phyloP scores from a whole-genome alignment of 1,140 invertebrate genomes.

The Brachionus angularis region DNA sequence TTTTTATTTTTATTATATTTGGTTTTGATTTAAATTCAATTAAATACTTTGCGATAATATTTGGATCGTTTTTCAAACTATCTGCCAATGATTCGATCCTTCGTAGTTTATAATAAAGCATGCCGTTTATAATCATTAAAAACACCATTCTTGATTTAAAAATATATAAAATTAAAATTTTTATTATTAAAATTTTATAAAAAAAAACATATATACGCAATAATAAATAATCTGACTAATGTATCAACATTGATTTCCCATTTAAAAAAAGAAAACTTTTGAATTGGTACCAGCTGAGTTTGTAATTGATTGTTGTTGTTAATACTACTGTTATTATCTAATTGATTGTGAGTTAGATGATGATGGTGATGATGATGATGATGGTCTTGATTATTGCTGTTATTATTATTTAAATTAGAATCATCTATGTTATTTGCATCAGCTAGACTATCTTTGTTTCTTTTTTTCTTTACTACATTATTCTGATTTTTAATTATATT shows the following conservation, averaged over 20 bases:
- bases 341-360: not conserved
- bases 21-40: too few species aligned
- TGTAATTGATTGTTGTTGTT: slow-evolving; percentile 2
- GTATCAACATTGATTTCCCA: slow-evolving; percentile 42
- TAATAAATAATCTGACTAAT: slow-evolving; percentile 42
- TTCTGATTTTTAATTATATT: too few species aligned
- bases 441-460: too few species aligned
- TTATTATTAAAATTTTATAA: not conserved
- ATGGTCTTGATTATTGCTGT: not conserved
- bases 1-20: too few species aligned
- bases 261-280: slow-evolving; percentile 37
- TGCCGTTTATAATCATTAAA: slow-evolving; percentile 41
- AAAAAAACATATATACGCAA: slow-evolving; percentile 27
- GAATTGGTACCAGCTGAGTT: slow-evolving; percentile 22
- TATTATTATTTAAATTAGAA: not conserved
- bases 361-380: not conserved
- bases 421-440: too few species aligned
- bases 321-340: too few species aligned
- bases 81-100: slow-evolving; percentile 33
- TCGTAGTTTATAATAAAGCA: slow-evolving; percentile 40
- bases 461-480: too few species aligned
- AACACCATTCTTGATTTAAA: slow-evolving; percentile 12
- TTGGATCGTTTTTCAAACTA: slow-evolving; percentile 36
- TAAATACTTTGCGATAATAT: slow-evolving; percentile 9
- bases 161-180: not conserved